These are phyloP conservation scores for Hypselothyrea guttata DNA, from an alignment of 2,888 invertebrate genomes.

Conservation along the genomic window DNA sequence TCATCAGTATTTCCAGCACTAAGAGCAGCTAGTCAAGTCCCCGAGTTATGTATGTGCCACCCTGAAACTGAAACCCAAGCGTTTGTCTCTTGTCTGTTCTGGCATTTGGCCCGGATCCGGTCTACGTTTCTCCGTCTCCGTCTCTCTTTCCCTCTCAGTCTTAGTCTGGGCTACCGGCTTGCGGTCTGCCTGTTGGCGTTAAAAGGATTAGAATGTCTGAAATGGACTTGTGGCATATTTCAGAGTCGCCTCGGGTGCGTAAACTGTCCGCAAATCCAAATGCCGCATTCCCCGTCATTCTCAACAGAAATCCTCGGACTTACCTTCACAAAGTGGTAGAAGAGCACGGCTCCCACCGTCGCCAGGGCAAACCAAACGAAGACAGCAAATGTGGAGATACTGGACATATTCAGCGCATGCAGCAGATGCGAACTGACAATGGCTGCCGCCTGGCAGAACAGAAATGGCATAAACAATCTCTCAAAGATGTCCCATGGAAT, in stretches of 20 bases:
- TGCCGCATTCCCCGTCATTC: neutral
- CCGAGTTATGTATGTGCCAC: conserved; percentile 40
- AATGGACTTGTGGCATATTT: conserved; percentile 48
- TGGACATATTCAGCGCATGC: conserved; percentile 88
- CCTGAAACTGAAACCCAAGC: conserved; percentile 55
- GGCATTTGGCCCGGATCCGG: conserved; percentile 19
- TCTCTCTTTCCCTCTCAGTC: neutral
- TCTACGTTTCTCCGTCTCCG: neutral
- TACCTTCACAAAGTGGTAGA: conserved; percentile 93
- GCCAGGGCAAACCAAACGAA: conserved; percentile 90
- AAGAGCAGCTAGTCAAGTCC: conserved; percentile 34
- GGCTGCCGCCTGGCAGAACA: conserved; percentile 91
- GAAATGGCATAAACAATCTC: conserved; percentile 89
- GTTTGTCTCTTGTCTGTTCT: conserved; percentile 22
- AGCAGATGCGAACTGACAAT: conserved; percentile 88
- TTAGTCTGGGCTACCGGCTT: conserved; percentile 20
- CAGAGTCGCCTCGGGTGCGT: conserved; percentile 19
- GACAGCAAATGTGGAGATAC: conserved; percentile 89
- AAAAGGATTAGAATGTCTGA: conserved; percentile 69
- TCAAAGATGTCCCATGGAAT: conserved; percentile 88
- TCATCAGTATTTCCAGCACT: too few species aligned
- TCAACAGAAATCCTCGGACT: conserved; percentile 65
- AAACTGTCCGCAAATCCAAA: conserved; percentile 4
- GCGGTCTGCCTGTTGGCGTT: conserved; percentile 33
- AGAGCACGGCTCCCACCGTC: conserved; percentile 89